phyloP scores from a whole-genome alignment of 1,140 invertebrate species.

The Ceratosolen solmsi region DNA sequence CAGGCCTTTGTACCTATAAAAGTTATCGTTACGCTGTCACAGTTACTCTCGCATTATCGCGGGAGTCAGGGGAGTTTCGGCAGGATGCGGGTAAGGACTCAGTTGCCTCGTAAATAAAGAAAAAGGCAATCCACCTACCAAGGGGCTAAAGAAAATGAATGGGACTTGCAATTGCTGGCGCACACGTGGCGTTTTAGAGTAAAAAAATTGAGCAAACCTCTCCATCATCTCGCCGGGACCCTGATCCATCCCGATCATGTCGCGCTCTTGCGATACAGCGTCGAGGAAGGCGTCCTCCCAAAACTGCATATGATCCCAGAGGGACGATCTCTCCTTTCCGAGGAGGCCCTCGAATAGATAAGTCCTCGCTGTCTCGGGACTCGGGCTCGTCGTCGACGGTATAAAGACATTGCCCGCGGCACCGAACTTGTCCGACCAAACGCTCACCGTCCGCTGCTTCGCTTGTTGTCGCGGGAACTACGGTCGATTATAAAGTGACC shows the following conservation, averaged over 20 bases:
- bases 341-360: conserved; percentile 90
- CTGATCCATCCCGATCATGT: conserved; percentile 99
- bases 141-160: too few relatives aligned
- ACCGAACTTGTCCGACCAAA: conserved; percentile 95
- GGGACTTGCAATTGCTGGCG: too few relatives aligned
- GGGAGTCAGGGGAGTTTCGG: too few relatives aligned
- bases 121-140: too few relatives aligned
- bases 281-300: conserved; percentile 99
- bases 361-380: conserved; percentile 88
- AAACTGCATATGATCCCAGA: conserved; percentile 99
- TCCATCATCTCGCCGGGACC: conserved; percentile 99
- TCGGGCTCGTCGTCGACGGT: conserved; percentile 85
- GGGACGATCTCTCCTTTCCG: conserved; percentile 84
- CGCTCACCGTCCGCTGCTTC: conserved; percentile 87
- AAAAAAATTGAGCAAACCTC: conserved; percentile 75
- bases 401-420: conserved; percentile 88
- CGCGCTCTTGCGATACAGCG: conserved; percentile 98
- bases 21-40: neutral
- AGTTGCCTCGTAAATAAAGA: too few relatives aligned
- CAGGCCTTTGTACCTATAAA: conserved; percentile 86
- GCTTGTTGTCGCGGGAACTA: conserved; percentile 78
- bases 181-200: too few relatives aligned
- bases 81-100: too few relatives aligned
- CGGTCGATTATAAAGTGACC: neutral
- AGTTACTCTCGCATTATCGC: too few relatives aligned